Base-by-base conservation (phyloP, 2,888 invertebrate genomes). In the Protula sp. region DNA sequence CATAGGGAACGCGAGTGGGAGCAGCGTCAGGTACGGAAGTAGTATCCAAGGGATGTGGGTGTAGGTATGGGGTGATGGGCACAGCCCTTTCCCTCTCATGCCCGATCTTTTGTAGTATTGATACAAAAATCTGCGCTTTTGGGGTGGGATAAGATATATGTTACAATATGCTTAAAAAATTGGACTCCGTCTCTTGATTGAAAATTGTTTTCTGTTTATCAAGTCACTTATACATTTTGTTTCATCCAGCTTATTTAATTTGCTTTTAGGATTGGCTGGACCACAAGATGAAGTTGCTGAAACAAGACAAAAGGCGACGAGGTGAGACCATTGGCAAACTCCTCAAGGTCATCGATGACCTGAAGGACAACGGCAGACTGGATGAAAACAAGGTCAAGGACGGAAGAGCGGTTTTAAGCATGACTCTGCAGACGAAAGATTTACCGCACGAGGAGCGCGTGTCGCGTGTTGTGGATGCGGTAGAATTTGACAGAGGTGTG, bases 241-340 rank as follows among this genome's bases (percentile, higher is more conserved):
- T n/a, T n/a, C n/a, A n/a, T n/a, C n/a, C n/a, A n/a, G n/a, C n/a
- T n/a, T n/a, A n/a, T n/a, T n/a, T n/a, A n/a, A n/a, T n/a, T n/a
- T n/a, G n/a, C 22, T 65, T 65, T 53, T 47, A 53, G 38, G 57
- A 56, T 24, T 62, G 62, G 62, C 56, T 30, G 27, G 62, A 62
- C 38, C 62, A 62, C 57, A 62, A 62, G 57, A 47, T 62, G 50
- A 27, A 58, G 22, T 38, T 62, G 22, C 58, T 62, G 31, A 62
- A 62, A 31, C 62, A 62, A 27, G 62, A 62, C 60, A 62, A 62
- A 47, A 27, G 62, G 26, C 47, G 60, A 3, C 56, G 62, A 5
- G 62, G 59, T 9, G 62, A 62, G 50, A 60, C 62, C 2, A 62
- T 62, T n/a, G 62, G 62, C 19, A 38, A 38, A 38, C 38, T 38